phyloP scores from a whole-genome alignment of 2,888 invertebrate species.

The Augiades crinisus region DNA sequence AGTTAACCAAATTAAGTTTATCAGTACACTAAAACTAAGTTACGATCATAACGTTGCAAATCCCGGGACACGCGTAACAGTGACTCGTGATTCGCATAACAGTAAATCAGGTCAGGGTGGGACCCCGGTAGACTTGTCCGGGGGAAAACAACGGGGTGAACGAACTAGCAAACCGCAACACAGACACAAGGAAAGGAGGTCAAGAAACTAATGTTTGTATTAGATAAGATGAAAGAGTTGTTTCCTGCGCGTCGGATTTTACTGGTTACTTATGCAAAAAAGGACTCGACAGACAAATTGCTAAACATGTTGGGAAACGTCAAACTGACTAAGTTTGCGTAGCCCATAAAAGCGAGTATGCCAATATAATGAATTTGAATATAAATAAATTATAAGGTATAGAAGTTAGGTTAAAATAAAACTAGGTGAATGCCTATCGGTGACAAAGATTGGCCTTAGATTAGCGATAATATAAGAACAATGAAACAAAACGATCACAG shows the following conservation, averaged over 20 bases:
- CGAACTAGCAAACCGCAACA: conserved; percentile 9
- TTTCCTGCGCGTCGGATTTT: neutral
- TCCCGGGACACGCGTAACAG: neutral
- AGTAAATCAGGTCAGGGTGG: conserved; percentile 2
- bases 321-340: no score
- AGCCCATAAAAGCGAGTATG: no score
- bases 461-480: no score
- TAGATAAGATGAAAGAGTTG: conserved; percentile 11
- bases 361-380: no score
- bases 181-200: conserved; percentile 7
- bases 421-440: no score
- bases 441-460: no score
- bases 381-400: no score
- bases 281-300: neutral
- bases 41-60: conserved; percentile 5
- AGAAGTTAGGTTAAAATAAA: no score
- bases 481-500: no score
- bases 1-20: no score
- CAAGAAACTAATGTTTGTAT: conserved; percentile 9
- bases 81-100: conserved; percentile 11
- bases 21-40: neutral
- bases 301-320: no score
- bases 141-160: conserved; percentile 15
- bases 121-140: neutral
- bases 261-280: neutral